Conservation (phyloP, 2,888 invertebrate species). For the Plusia festucae region DNA sequence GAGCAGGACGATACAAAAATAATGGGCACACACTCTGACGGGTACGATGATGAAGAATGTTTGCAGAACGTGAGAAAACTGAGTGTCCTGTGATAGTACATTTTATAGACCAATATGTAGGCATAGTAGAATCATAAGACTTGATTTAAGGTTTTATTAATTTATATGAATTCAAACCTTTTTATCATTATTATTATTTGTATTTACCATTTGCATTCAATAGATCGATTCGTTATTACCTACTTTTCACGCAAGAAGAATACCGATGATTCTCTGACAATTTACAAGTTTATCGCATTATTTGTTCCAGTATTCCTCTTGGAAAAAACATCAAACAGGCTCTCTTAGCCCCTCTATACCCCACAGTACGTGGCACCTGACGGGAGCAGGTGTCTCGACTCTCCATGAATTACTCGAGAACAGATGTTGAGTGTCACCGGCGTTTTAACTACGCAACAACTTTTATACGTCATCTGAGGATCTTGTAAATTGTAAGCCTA, state of each 20-base stretch:
- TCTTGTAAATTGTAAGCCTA: constrained; percentile 26
- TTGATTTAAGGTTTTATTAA: background rate
- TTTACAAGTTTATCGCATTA: background rate
- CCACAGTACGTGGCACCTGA: constrained; percentile 35
- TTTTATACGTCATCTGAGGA: constrained; percentile 40
- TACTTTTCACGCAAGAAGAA: too few relatives aligned
- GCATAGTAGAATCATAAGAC: background rate
- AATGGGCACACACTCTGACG: constrained; percentile 30
- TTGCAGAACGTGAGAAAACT: background rate
- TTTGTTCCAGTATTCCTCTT: background rate
- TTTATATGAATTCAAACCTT: background rate
- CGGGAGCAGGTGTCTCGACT: constrained; percentile 73
- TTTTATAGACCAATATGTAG: background rate
- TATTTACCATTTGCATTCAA: too few relatives aligned
- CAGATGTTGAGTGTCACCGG: constrained; percentile 60
- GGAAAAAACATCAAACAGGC: constrained; percentile 30
- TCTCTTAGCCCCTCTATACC: constrained; percentile 17
- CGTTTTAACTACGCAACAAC: constrained; percentile 54
- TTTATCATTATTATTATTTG: too few relatives aligned
- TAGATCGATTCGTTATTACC: too few relatives aligned
- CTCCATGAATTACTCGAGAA: constrained; percentile 71
- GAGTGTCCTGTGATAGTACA: background rate
- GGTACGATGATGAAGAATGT: constrained; percentile 8
- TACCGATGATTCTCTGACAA: background rate
- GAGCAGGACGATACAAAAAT: constrained; percentile 41